These are phyloP conservation scores for Bothrops jararaca DNA, from an alignment of 2,113 vertebrate species.

Conservation along the genomic window DNA sequence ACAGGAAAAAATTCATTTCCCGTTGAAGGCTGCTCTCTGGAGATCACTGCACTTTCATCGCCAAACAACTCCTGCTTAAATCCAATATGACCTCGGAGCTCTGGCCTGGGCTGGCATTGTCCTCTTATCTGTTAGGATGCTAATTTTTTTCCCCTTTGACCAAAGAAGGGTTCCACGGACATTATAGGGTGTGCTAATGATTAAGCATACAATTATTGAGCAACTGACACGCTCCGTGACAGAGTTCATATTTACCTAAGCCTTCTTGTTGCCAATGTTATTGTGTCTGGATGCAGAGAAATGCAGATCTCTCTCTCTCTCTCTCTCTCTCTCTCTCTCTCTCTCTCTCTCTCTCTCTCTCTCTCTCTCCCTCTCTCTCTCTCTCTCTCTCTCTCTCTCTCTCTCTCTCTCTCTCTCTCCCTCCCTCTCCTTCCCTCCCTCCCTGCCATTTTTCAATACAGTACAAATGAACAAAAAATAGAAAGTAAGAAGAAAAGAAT, in stretches of 20 bases:
- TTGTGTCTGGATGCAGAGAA: constrained; percentile 47
- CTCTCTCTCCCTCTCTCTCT: not conserved
- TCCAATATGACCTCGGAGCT: constrained; percentile 51
- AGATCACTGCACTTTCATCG: constrained; percentile 54
- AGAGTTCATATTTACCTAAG: constrained; percentile 61
- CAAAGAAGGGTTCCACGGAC: constrained; percentile 45
- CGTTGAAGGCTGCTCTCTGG: constrained; percentile 58
- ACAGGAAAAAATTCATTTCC: constrained; percentile 72
- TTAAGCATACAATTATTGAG: constrained; percentile 61
- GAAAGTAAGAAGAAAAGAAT: not conserved
- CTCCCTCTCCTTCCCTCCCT: too few species aligned
- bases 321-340: too few species aligned
- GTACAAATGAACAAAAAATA: not conserved
- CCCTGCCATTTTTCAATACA: not conserved
- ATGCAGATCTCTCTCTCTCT: too few species aligned
- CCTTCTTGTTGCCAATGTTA: constrained; percentile 51
- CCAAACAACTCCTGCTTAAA: constrained; percentile 58
- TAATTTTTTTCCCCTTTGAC: constrained; percentile 72
- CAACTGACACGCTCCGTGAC: constrained; percentile 53
- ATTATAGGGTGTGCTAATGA: constrained; percentile 53
- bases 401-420: too few species aligned
- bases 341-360: too few species aligned
- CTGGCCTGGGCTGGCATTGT: constrained; percentile 51
- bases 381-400: too few species aligned
- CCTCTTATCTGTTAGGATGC: constrained; percentile 55